Base-by-base conservation (phyloP, 1,140 invertebrate species). In the Cotesia typhae region DNA sequence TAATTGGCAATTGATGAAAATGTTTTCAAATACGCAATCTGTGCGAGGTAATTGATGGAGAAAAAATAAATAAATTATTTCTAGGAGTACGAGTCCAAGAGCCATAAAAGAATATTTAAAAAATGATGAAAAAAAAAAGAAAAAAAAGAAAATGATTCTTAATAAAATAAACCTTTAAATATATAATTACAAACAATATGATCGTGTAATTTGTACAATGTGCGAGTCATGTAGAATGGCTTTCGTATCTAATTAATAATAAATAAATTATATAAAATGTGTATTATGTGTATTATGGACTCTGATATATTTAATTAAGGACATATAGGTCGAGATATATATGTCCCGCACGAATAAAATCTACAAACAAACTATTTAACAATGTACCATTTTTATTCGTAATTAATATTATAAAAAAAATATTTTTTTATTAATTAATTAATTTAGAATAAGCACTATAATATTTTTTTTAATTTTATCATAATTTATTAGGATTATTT, bases 241-340 rank as follows among this genome's bases (percentile, higher is more conserved):
- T 55, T n/a, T 55, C 53, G 53, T 47, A 47, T 10, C 10, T 47
- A 47, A 47, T 47, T 47, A 47, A 6, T 47, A 47, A 47, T 47
- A 9, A 47, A 61, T 41, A 38, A 12, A 64, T 41, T 4, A 10
- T 17, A 64, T 64, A 64, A 37, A 38, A 64, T 64, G 36, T 64
- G 61, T 64, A 64, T 38, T 64, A 64, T 37, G 38, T 64, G 61
- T 64, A 64, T 36, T 14, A 64, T n/a, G 61, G 37, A 64, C 38
- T 64, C 61, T 37, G 36, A 47, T 64, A 64, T 37, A 64, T 38
- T 38, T 64, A 47, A 9, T 6, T 5, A 64, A 38, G 5, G 12
- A 52, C 20, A 67, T 55, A 67, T 52, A 67, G 55, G 14, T 20
- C 7, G 20, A 67, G 28, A 67, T 20, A 52, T 67, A 52, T 67